Evolutionary conservation across 2,888 invertebrate genomes (phyloP).

Genomic region (Yponomeuta plumbellus): DNA sequence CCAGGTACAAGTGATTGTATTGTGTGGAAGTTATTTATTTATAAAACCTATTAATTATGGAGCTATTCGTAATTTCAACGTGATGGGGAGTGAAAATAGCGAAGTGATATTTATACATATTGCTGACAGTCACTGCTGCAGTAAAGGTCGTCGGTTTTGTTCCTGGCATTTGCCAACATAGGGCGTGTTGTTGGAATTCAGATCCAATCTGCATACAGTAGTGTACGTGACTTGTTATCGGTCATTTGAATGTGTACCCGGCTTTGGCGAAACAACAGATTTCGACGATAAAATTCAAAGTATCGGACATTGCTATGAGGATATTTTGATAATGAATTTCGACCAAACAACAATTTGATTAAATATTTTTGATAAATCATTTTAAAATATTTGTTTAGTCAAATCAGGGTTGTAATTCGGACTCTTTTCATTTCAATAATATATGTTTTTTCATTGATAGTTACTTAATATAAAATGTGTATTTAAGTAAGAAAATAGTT

Average conservation of each 20-base stretch:
- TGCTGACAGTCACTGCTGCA: background rate
- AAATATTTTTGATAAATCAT: too few species aligned
- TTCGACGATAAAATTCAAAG: background rate
- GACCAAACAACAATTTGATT: too few species aligned
- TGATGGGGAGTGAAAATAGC: background rate
- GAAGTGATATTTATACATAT: background rate
- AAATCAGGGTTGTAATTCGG: too few species aligned
- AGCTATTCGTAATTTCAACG: too few species aligned
- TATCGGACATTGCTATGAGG: background rate
- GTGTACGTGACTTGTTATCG: constrained; percentile 3
- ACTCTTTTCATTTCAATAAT: too few species aligned
- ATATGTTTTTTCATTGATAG: too few species aligned
- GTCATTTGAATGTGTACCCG: background rate
- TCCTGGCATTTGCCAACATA: background rate
- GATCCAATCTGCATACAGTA: background rate
- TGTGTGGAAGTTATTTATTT: too few species aligned
- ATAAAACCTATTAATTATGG: too few species aligned
- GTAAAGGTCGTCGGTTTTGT: background rate
- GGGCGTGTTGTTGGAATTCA: background rate
- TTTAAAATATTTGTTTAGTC: too few species aligned
- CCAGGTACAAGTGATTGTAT: too few species aligned
- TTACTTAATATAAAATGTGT: too few species aligned
- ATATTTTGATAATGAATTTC: background rate
- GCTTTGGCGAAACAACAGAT: background rate
- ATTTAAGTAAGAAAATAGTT: too few species aligned